Conservation (phyloP, 2,113 vertebrate species). For the Capreolus pygargus region DNA sequence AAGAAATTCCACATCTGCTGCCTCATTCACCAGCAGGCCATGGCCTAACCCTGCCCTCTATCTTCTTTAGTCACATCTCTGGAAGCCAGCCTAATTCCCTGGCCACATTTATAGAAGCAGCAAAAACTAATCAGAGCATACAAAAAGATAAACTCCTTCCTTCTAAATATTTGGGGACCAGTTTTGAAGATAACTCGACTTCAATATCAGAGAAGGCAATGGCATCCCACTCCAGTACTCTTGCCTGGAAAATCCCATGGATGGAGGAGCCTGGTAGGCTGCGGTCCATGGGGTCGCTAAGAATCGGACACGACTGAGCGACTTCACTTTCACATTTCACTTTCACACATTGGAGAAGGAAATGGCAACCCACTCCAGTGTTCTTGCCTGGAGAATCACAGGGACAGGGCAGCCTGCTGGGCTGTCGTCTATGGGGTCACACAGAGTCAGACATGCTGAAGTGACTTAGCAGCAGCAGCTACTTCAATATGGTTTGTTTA, state of each 20-base stretch:
- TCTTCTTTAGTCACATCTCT: background rate
- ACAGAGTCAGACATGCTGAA: too few species aligned
- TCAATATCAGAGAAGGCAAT: background rate
- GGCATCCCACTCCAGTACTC: too few species aligned
- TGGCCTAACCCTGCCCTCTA: background rate
- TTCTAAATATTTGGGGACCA: background rate
- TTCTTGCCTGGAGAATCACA: too few species aligned
- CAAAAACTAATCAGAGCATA: background rate
- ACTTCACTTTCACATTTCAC: too few species aligned
- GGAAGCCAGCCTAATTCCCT: background rate
- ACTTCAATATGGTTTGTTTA: background rate
- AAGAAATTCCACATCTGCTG: background rate
- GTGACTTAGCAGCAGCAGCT: background rate
- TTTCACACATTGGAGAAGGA: too few species aligned
- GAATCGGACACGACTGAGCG: too few species aligned
- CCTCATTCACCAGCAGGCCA: background rate
- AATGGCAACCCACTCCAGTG: too few species aligned
- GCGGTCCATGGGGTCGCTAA: too few species aligned
- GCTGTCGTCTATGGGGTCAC: too few species aligned
- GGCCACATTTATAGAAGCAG: background rate
- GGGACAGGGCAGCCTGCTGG: too few species aligned
- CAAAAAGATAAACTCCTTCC: background rate
- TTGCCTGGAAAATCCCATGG: too few species aligned
- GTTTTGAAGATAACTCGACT: background rate
- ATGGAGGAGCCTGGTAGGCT: too few species aligned